Conservation (phyloP, 2,797 vertebrate genomes). For the Artibeus lituratus region DNA sequence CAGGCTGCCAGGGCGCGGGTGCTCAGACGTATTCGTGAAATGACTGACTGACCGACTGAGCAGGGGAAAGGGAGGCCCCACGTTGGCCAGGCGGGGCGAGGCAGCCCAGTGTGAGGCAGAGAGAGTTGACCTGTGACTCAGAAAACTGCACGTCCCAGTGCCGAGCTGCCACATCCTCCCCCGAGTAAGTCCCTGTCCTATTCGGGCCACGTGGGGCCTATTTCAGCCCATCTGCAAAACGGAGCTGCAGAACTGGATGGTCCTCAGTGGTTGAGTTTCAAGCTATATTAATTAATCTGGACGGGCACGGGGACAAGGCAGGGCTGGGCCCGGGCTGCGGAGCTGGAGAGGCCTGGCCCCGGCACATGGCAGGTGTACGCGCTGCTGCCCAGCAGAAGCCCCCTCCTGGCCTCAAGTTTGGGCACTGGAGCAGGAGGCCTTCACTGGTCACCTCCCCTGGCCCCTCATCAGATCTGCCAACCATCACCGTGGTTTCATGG, state of each 20-base stretch:
- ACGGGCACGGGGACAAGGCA: neutral
- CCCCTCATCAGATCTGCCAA: neutral
- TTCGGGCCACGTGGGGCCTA: neutral
- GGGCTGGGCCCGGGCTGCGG: neutral
- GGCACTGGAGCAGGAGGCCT: neutral
- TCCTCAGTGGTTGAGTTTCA: neutral
- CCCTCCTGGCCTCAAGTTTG: constrained; percentile 38
- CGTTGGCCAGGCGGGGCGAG: neutral
- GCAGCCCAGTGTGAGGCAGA: neutral
- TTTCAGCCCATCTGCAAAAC: neutral
- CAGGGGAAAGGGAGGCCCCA: neutral
- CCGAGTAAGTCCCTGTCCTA: neutral
- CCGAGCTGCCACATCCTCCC: neutral
- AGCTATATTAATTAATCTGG: neutral
- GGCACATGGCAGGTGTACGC: accelerated
- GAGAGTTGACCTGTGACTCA: neutral
- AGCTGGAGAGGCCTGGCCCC: neutral
- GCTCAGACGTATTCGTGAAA: neutral
- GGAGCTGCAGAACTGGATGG: neutral
- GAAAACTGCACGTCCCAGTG: neutral
- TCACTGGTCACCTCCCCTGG: neutral
- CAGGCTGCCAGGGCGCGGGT: neutral
- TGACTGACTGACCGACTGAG: neutral
- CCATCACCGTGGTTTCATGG: neutral
- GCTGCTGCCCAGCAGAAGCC: neutral